Percentiles rank a stretch among this genome's conserved stretches.
Conservation (phyloP, 2,797 vertebrate genomes). For the Tadarida brasiliensis region DNA sequence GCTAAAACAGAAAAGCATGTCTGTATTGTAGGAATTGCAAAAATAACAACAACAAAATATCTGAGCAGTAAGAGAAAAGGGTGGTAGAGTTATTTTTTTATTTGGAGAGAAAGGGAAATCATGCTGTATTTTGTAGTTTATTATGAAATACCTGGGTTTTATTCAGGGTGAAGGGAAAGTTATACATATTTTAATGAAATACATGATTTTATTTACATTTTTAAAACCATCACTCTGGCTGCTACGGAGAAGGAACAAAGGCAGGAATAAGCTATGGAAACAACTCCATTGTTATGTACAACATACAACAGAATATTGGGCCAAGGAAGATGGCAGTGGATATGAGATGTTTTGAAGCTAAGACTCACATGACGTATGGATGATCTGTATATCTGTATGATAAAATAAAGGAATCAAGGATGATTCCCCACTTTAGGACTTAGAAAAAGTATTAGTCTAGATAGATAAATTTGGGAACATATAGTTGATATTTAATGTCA, state of each 20-base stretch:
- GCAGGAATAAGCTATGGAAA: background rate
- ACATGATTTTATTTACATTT: background rate
- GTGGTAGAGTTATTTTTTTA: background rate
- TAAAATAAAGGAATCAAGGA: background rate
- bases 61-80: background rate
- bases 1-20: background rate
- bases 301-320: background rate
- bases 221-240: background rate
- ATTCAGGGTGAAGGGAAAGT: background rate
- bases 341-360: background rate
- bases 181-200: background rate
- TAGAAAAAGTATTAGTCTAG: background rate
- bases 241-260: background rate
- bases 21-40: background rate
- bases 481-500: background rate
- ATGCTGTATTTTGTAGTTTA: background rate
- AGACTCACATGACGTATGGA: background rate
- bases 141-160: background rate
- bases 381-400: background rate
- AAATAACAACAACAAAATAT: background rate
- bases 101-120: background rate
- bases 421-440: background rate
- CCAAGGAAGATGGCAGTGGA: background rate
- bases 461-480: background rate
- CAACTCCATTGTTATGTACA: background rate